A percentile compares a stretch with the other conserved stretches of the same genome.
Conservation (phyloP, 2,113 vertebrate genomes). For the Mus pahari region DNA sequence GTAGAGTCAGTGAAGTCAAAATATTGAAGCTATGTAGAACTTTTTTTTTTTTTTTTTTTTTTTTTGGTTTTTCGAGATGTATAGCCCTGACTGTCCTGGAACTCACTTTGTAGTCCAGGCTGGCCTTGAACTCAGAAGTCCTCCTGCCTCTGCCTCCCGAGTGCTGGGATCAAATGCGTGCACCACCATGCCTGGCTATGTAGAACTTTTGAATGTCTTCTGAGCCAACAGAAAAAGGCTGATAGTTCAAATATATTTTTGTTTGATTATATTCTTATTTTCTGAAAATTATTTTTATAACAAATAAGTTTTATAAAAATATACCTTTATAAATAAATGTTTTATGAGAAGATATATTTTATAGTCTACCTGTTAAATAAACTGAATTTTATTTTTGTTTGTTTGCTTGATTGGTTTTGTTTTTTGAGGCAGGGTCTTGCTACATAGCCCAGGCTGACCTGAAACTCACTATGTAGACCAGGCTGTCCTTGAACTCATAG, state of each 20-base stretch:
- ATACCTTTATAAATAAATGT: background rate
- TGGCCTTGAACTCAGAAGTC: too few species aligned
- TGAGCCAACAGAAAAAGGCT: background rate
- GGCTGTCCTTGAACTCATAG: background rate
- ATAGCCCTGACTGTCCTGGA: too few species aligned
- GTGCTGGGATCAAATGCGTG: too few species aligned
- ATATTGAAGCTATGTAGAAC: background rate
- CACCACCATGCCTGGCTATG: too few species aligned
- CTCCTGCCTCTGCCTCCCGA: too few species aligned
- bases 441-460: background rate
- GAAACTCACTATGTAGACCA: background rate
- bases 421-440: background rate
- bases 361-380: background rate
- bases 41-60: too few species aligned
- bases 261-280: background rate
- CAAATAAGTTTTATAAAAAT: background rate
- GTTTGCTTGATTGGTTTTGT: background rate
- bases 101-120: too few species aligned
- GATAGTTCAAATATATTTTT: background rate
- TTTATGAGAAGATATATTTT: background rate
- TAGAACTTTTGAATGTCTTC: background rate
- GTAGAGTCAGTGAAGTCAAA: background rate
- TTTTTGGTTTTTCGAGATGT: too few species aligned
- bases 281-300: background rate
- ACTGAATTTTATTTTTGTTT: background rate